Conservation (phyloP, 2,888 invertebrate species). For the Trichogramma dendrolimi region DNA sequence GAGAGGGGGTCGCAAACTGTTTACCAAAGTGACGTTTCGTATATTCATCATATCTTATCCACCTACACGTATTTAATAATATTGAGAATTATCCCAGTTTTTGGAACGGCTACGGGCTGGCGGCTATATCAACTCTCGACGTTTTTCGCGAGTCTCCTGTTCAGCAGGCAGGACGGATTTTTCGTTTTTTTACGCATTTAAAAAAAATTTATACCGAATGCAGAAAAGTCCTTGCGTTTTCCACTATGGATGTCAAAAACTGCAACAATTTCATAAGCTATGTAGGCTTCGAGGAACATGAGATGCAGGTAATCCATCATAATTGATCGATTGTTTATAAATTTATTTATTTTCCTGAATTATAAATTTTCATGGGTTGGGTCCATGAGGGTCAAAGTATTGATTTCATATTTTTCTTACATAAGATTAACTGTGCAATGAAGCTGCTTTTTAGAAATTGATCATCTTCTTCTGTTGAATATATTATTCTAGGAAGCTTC, state of each 20-base stretch:
- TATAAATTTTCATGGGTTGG: too few relatives aligned
- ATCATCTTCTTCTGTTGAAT: neutral
- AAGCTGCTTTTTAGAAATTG: too few relatives aligned
- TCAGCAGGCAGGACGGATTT: neutral
- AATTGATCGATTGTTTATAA: conserved; percentile 14
- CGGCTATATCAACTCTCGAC: too few relatives aligned
- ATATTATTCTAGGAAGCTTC: neutral
- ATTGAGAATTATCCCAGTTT: too few relatives aligned
- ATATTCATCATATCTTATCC: neutral
- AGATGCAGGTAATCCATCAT: conserved; percentile 48
- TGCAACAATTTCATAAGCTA: conserved; percentile 53
- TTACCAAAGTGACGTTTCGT: neutral
- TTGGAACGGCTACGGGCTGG: too few relatives aligned
- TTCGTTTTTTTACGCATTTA: conserved; percentile 19
- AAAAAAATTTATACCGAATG: conserved; percentile 30
- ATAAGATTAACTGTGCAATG: too few relatives aligned
- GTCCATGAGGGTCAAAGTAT: too few relatives aligned
- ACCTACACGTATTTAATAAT: neutral
- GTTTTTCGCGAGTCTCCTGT: too few relatives aligned
- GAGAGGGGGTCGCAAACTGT: too few relatives aligned
- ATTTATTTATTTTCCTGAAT: neutral
- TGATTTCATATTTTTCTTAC: too few relatives aligned
- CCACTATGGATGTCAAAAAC: conserved; percentile 47
- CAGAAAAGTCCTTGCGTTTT: conserved; percentile 26
- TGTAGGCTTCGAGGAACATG: conserved; percentile 51